These are phyloP conservation scores for Orchestes rusci DNA, from an alignment of 2,888 invertebrate genomes.

Conservation along the genomic window DNA sequence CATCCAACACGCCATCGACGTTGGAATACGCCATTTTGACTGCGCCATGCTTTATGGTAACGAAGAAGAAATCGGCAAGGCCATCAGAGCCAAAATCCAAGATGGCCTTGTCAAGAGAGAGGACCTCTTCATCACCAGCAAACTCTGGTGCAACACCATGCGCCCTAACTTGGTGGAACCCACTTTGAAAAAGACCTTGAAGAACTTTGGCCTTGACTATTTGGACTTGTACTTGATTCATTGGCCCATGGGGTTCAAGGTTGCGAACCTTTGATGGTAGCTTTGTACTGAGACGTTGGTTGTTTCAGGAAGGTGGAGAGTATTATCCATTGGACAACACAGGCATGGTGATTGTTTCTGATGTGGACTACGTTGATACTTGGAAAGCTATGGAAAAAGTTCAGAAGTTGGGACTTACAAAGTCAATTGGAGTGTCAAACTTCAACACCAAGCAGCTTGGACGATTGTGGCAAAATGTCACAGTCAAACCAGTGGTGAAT, in stretches of 20 bases:
- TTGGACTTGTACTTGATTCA: slow-evolving; percentile 53
- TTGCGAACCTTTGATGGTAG: not conserved
- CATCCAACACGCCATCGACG: slow-evolving; percentile 61
- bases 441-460: slow-evolving; percentile 65
- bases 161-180: slow-evolving; percentile 48
- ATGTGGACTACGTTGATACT: slow-evolving; percentile 59
- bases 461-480: slow-evolving; percentile 51
- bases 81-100: slow-evolving; percentile 52
- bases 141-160: slow-evolving; percentile 75
- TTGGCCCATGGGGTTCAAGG: slow-evolving; percentile 40
- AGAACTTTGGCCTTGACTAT: slow-evolving; percentile 47
- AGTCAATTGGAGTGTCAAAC: slow-evolving; percentile 68
- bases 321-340: slow-evolving; percentile 26
- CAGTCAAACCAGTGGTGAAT: slow-evolving; percentile 48
- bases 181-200: slow-evolving; percentile 42
- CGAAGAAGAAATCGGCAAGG: slow-evolving; percentile 60
- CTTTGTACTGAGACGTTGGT: not conserved
- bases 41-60: slow-evolving; percentile 62
- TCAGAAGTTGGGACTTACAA: slow-evolving; percentile 53
- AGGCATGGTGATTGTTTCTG: slow-evolving; percentile 40
- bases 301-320: slow-evolving; percentile 37
- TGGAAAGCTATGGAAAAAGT: slow-evolving; percentile 64
- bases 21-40: slow-evolving; percentile 69
- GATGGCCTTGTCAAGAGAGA: slow-evolving; percentile 61
- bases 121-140: slow-evolving; percentile 62